Conservation (phyloP, 2,113 vertebrate species). For the Thalassoma bifasciatum region DNA sequence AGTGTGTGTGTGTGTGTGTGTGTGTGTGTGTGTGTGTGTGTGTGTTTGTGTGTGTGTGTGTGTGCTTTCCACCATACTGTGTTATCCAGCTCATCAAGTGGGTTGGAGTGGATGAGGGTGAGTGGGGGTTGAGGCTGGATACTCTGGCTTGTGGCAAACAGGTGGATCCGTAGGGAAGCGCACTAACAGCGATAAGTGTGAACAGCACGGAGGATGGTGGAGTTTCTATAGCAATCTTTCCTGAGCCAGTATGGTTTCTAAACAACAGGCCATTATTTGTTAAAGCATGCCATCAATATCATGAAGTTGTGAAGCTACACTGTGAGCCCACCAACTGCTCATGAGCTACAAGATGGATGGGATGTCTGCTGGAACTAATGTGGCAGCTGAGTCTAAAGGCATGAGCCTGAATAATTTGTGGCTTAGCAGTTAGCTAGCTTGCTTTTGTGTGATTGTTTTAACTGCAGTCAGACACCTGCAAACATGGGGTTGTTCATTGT, state of each 20-base stretch:
- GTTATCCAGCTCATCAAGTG: conserved; percentile 72
- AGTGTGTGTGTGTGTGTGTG: conserved; percentile 59
- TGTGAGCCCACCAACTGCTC: conserved; percentile 34
- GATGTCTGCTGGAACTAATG: conserved; percentile 69
- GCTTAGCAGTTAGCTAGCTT: conserved; percentile 31
- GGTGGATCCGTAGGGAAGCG: conserved; percentile 54
- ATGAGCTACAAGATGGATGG: conserved; percentile 58
- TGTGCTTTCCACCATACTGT: conserved; percentile 54
- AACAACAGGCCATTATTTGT: conserved; percentile 57
- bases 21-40: conserved; percentile 64
- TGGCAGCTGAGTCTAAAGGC: conserved; percentile 52
- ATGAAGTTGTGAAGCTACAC: conserved; percentile 52
- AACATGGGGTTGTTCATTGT: conserved; percentile 59
- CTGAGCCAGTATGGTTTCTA: conserved; percentile 26
- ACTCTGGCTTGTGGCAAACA: conserved; percentile 67
- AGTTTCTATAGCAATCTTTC: conserved; percentile 43
- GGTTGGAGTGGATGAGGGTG: conserved; percentile 57
- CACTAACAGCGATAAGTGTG: conserved; percentile 35
- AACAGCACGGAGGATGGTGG: conserved; percentile 19
- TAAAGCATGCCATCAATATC: conserved; percentile 48
- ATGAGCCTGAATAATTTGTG: conserved; percentile 56
- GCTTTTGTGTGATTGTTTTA: conserved; percentile 56
- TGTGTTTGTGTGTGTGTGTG: conserved; percentile 53
- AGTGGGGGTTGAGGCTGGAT: conserved; percentile 55
- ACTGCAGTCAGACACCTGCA: conserved; percentile 19